Conservation (phyloP, 2,113 vertebrate species). For the Pachypanchax playfairii region DNA sequence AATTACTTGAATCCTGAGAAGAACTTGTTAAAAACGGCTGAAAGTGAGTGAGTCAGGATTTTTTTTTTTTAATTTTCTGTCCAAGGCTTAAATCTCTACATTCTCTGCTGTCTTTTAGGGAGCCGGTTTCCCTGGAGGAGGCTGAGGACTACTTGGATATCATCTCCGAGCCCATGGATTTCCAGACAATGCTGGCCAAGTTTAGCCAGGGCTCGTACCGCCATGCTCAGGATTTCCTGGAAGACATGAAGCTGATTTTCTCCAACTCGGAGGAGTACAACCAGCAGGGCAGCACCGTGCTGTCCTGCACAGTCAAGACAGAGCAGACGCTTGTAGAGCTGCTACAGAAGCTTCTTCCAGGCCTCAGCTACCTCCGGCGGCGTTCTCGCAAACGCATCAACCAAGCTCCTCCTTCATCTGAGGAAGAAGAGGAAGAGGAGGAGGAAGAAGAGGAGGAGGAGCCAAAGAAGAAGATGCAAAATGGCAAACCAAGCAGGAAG, state of each 20-base stretch:
- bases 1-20: no score
- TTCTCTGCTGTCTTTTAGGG: constrained; percentile 76
- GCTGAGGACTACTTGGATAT: constrained; percentile 93
- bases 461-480: constrained; percentile 67
- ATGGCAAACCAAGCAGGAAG: constrained; percentile 62
- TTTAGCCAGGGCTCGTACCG: constrained; percentile 87
- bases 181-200: constrained; percentile 93
- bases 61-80: no score
- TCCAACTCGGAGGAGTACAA: constrained; percentile 94
- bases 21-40: no score
- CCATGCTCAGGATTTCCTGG: constrained; percentile 88
- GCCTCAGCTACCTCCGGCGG: constrained; percentile 88
- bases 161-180: constrained; percentile 93
- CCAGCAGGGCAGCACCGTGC: constrained; percentile 87
- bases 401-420: constrained; percentile 48
- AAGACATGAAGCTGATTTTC: constrained; percentile 93
- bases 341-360: constrained; percentile 90
- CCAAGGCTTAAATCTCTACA: no score
- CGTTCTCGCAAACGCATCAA: constrained; percentile 82
- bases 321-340: constrained; percentile 91
- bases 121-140: constrained; percentile 91
- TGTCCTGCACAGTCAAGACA: constrained; percentile 89
- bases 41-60: no score
- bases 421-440: constrained; percentile 58
- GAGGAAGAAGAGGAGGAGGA: constrained; percentile 15